Base-by-base conservation (phyloP, 1,140 invertebrate species). In the Acromyrmex charruanus region DNA sequence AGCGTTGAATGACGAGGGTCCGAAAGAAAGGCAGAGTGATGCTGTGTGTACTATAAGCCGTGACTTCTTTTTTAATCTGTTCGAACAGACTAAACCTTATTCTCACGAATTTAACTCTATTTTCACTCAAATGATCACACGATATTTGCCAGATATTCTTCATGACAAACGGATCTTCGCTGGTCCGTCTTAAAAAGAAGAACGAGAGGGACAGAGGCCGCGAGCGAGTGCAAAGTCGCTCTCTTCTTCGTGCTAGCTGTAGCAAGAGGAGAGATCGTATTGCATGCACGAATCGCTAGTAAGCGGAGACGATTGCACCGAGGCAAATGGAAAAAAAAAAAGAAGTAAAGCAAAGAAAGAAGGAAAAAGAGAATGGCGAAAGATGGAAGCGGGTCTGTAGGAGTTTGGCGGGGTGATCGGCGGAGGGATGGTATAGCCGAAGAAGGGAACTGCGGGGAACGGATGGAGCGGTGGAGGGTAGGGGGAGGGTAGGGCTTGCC, bases 271-370 rank as follows among this genome's bases (percentile, higher is more conserved):
- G 79, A 90, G 91, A 92, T 94, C 93, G 92, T 94, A 93, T 95
- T 95, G 94, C 94, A 94, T 94, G 92, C 94, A 93, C 81, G 92
- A 88, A 90, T 93, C 88, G 88, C 91, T 93, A 94, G 94, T 94
- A 94, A 95, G 94, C 92, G 92, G 94, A 94, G 94, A 95, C 93
- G 94, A 95, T 94, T 95, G 94, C 93, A 94, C 91, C 88, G 89
- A 93, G 90, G 89, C 21, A 75, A 75, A 51, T 31, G 59, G 69
- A 39, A 31, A 58, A 59, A n/a, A 63, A 68, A 39, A 68, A 59
- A 66, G 49, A 75, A 82, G 58, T 77, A 90, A 82, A 87, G 85
- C 68, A 69, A 51, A 69, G 31, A 21, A 53, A 53, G 14, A 35
- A 28, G 28, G 85, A 86, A 69, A 61, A 53, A 68, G 66, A 84